Evolutionary conservation across 2,797 vertebrate genomes (phyloP).

Genomic region (Pterois miles): DNA sequence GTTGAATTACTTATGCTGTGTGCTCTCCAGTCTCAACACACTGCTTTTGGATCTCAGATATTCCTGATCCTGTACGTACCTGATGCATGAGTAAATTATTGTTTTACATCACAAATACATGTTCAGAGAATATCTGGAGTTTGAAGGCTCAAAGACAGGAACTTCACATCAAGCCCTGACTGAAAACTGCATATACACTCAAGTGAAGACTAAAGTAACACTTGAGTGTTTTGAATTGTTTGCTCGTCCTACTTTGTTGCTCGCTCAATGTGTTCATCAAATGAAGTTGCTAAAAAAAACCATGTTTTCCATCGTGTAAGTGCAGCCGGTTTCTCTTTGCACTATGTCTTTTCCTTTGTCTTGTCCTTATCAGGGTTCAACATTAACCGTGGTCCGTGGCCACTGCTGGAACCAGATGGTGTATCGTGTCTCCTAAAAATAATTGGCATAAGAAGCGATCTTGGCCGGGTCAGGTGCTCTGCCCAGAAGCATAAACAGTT

Average conservation of each 20-base stretch:
- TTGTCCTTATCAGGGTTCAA: too few relatives aligned
- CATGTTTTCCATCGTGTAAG: too few relatives aligned
- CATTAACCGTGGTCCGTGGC: too few relatives aligned
- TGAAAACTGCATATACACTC: too few relatives aligned
- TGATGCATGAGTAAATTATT: conserved; percentile 32
- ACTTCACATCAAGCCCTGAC: conserved; percentile 28
- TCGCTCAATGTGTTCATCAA: not conserved
- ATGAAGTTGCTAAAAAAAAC: too few relatives aligned
- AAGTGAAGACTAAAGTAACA: conserved; percentile 30
- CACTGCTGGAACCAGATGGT: too few relatives aligned
- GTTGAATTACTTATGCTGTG: conserved; percentile 56
- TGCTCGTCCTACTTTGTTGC: conserved; percentile 9
- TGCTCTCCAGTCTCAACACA: conserved; percentile 19
- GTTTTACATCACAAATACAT: conserved; percentile 36
- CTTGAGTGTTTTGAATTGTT: conserved; percentile 9
- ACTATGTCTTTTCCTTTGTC: too few relatives aligned
- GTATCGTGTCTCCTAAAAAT: too few relatives aligned
- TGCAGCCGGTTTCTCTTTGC: too few relatives aligned
- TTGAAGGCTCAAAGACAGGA: conserved; percentile 20
- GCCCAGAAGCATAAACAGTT: too few relatives aligned
- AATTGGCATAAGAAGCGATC: too few relatives aligned
- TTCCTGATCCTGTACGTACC: conserved; percentile 8
- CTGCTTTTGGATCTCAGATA: not conserved
- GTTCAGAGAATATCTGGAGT: conserved; percentile 18
- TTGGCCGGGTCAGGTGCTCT: too few relatives aligned